Conservation (phyloP, 2,888 invertebrate species). For the Eilema griseolum region DNA sequence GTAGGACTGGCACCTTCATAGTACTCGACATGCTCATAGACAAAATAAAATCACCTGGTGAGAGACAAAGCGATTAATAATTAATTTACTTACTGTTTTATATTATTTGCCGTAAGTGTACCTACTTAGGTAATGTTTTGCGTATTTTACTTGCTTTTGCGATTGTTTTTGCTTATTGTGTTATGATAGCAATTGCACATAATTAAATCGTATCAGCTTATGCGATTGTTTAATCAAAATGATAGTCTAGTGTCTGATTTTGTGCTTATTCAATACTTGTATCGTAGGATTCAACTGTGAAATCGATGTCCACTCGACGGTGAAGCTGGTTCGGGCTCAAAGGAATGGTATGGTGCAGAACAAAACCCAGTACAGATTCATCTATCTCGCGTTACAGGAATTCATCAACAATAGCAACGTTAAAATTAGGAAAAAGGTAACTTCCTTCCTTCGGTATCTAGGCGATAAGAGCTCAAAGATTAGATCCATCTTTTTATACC, state of each 20-base stretch:
- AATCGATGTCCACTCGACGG: slow-evolving; percentile 98
- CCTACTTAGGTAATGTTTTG: neutral
- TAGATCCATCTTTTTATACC: too few relatives aligned
- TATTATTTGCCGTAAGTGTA: neutral
- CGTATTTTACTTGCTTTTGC: slow-evolving; percentile 1
- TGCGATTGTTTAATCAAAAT: slow-evolving; percentile 20
- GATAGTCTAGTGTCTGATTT: slow-evolving; percentile 19
- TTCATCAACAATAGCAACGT: slow-evolving; percentile 90
- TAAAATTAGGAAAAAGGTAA: slow-evolving; percentile 50
- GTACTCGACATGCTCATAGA: slow-evolving; percentile 99
- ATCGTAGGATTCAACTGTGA: slow-evolving; percentile 93
- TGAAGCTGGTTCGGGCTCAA: slow-evolving; percentile 97
- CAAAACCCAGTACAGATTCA: slow-evolving; percentile 98
- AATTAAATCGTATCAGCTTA: neutral
- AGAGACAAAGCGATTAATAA: slow-evolving; percentile 35
- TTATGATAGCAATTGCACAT: neutral
- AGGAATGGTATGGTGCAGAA: slow-evolving; percentile 99
- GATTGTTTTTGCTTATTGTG: neutral
- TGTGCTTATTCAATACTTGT: slow-evolving; percentile 17
- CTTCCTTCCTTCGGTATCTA: neutral
- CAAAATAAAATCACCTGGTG: slow-evolving; percentile 94
- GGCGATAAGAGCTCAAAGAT: neutral
- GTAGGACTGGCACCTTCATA: slow-evolving; percentile 99
- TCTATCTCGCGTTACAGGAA: slow-evolving; percentile 97
- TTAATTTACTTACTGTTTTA: neutral